A percentile compares a stretch with the other conserved stretches of the same genome.
phyloP scores from a whole-genome alignment of 1,140 invertebrate species.

The Hermatobates lingyangjiaoensis region DNA sequence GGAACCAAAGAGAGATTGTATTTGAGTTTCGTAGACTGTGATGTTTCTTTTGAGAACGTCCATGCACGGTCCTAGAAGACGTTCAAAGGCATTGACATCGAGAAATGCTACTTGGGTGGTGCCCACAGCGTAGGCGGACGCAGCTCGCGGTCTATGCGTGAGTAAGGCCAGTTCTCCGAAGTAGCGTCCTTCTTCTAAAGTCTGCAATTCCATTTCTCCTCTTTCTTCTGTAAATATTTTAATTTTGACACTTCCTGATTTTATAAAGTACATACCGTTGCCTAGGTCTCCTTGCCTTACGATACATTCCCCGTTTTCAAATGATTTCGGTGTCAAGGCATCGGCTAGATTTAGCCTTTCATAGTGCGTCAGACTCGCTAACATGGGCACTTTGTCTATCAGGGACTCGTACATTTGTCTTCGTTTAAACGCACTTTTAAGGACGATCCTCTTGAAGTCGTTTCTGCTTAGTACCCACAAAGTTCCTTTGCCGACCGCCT shows the following conservation, averaged over 20 bases:
- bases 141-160: conserved; percentile 86
- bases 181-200: conserved; percentile 45
- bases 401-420: conserved; percentile 88
- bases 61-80: conserved; percentile 91
- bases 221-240: too few species aligned
- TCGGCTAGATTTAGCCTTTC: conserved; percentile 92
- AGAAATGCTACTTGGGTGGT: conserved; percentile 74
- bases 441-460: conserved; percentile 83
- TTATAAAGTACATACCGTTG: conserved; percentile 94
- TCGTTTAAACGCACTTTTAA: conserved; percentile 90
- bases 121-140: conserved; percentile 70
- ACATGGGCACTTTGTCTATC: conserved; percentile 79
- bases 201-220: background rate
- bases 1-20: too few species aligned
- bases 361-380: conserved; percentile 30
- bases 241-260: conserved; percentile 68
- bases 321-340: conserved; percentile 64
- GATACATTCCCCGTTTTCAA: conserved; percentile 54
- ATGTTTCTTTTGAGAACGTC: conserved; percentile 96
- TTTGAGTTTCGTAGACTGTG: too few species aligned
- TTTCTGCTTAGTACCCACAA: conserved; percentile 92
- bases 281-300: conserved; percentile 86
- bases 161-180: conserved; percentile 90
- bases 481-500: conserved; percentile 58
- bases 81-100: conserved; percentile 92